Evolutionary conservation across 2,888 invertebrate genomes (phyloP), one percentile per base, ranked within the genome.

Genomic region (Eledona agricola): DNA sequence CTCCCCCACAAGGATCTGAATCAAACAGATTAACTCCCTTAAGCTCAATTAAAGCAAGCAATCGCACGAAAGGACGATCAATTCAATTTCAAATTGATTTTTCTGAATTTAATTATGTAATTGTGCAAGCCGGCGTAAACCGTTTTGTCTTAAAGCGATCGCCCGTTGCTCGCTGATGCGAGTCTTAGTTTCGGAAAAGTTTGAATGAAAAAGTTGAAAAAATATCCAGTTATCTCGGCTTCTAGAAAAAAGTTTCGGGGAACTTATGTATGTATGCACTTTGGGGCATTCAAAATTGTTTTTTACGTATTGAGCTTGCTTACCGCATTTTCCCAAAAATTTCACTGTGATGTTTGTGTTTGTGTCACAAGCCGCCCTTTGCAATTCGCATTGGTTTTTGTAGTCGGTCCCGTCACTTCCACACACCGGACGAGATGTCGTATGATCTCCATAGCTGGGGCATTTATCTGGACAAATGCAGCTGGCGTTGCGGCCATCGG

Each of bases 321-420:
- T 75, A 94, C 94, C 93, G 77, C 95, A 95, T 78, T 90, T 88
- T 52, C 94, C 94, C 60, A 83, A 82, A 70, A 90, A 92, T 66
- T 89, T 89, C 65, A 93, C 86, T 34, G 87, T 87, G 66, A 94
- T 86, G 73, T 89, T 89, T 57, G 83, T 80, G 59, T 84, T 84
- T 46, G 83, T 80, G 50, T 83, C 82, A 77, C 95, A 96, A 5
- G 93, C 88, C 34, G 87, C 84, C 59, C 86, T 81, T 66, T 89
- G 84, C 78, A 95, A 81, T 72, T 92, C 88, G 79, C 95, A 96
- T 64, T 89, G 87, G 71, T 89, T 91, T 50, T 83, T 82, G 75
- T 96, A 95, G 72, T 93, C 92, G 57, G 83, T 79, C 4, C 90
- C 91, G 78, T 95, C 91, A 69, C 86, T 80, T 73, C 91, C 90